These are phyloP conservation scores for Aleiodes alternator DNA, from an alignment of 2,888 invertebrate species.

Conservation along the genomic window DNA sequence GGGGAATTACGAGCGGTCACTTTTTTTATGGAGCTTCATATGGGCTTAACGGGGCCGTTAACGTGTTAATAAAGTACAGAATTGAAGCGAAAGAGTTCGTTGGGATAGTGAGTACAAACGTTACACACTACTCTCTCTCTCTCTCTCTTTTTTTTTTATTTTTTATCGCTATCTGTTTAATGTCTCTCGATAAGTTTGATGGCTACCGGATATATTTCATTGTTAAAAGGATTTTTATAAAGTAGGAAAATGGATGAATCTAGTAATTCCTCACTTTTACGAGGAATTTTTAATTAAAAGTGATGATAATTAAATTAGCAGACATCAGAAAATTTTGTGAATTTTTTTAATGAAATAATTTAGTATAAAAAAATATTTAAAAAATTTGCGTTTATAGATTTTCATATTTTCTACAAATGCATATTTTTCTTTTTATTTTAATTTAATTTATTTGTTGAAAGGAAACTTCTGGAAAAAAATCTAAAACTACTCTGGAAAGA, in stretches of 20 bases:
- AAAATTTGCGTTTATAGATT: too few species aligned
- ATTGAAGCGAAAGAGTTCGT: conserved; percentile 25
- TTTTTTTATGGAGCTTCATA: conserved; percentile 39
- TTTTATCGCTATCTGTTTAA: conserved; percentile 36
- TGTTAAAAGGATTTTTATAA: conserved; percentile 17
- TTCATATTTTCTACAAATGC: too few species aligned
- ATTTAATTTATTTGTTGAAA: too few species aligned
- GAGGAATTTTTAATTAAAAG: too few species aligned
- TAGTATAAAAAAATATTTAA: too few species aligned
- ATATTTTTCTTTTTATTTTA: too few species aligned
- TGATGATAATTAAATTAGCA: too few species aligned
- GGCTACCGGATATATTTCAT: conserved; percentile 21
- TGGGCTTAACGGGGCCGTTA: conserved; percentile 40
- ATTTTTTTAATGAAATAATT: too few species aligned
- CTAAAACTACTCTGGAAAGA: too few species aligned
- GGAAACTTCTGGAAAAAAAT: too few species aligned
- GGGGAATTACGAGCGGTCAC: conserved; percentile 29
- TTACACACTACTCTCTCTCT: conserved; percentile 7
- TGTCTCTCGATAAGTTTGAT: conserved; percentile 20
- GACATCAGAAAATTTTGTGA: too few species aligned
- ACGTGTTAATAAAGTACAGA: conserved; percentile 41
- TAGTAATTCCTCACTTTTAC: too few species aligned
- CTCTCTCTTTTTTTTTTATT: background rate
- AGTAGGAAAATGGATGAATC: background rate
- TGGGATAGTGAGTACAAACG: conserved; percentile 4